Conservation (phyloP, 2,888 invertebrate species). For the Ophion costatus region DNA sequence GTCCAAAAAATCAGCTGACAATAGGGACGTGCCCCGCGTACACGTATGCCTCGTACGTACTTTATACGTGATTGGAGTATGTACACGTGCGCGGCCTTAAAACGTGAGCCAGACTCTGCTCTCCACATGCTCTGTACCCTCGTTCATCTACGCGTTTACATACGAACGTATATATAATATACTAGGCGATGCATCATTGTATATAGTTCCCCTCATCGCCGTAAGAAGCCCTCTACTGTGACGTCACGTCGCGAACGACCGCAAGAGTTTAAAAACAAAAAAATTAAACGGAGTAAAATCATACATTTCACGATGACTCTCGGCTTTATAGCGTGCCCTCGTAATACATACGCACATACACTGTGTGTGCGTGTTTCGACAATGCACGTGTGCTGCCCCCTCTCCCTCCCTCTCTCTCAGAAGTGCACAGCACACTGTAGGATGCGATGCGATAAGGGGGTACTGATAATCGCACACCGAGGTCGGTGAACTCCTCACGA, state of each 20-base stretch:
- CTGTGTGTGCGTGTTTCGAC: too few species aligned
- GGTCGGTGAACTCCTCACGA: slow-evolving; percentile 50
- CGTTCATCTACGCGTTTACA: slow-evolving; percentile 17
- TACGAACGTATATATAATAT: background rate
- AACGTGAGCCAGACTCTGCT: slow-evolving; percentile 28
- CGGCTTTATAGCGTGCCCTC: slow-evolving; percentile 28
- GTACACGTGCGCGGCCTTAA: slow-evolving; percentile 58
- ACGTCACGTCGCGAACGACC: slow-evolving; percentile 48
- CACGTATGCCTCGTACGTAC: slow-evolving; percentile 32
- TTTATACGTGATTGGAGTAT: slow-evolving; percentile 28
- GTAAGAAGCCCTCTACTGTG: slow-evolving; percentile 51
- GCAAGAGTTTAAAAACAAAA: slow-evolving; percentile 11
- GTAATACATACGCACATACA: slow-evolving; percentile 4
- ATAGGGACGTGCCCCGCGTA: background rate
- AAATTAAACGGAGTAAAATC: slow-evolving; percentile 16
- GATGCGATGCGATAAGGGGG: slow-evolving; percentile 54
- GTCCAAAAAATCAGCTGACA: slow-evolving; percentile 52
- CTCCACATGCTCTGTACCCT: slow-evolving; percentile 1
- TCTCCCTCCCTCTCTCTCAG: background rate
- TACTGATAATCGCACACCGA: slow-evolving; percentile 57
- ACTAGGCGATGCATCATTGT: slow-evolving; percentile 23
- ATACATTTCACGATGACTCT: slow-evolving; percentile 41
- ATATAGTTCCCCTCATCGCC: slow-evolving; percentile 14
- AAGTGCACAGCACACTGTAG: slow-evolving; percentile 25
- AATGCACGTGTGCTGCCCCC: too few species aligned